A percentile compares a stretch with the other conserved stretches of the same genome.
These are phyloP conservation scores for Therioaphis trifolii DNA, from an alignment of 2,888 invertebrate genomes.

Conservation along the genomic window DNA sequence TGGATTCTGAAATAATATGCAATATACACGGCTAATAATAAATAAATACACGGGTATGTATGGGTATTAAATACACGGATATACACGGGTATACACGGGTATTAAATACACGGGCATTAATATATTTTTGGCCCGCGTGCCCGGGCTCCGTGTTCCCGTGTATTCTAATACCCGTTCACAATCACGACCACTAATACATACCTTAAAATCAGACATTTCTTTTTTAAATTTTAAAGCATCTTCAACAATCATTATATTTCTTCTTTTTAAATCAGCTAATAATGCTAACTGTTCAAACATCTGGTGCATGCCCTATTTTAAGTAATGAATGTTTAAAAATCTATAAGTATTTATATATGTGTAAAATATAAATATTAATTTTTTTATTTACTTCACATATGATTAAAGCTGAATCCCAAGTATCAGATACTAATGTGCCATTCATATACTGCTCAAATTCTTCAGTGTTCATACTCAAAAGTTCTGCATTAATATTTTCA, in stretches of 20 bases:
- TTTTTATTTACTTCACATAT: conserved; percentile 76
- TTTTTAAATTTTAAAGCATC: conserved; percentile 77
- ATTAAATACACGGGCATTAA: too few species aligned
- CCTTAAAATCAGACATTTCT: conserved; percentile 81
- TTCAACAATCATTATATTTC: conserved; percentile 75
- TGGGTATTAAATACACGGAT: neutral
- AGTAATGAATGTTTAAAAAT: conserved; percentile 65
- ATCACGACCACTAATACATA: conserved; percentile 67
- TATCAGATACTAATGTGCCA: conserved; percentile 86
- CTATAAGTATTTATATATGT: neutral
- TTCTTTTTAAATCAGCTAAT: conserved; percentile 76
- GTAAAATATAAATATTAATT: neutral
- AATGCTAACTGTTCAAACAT: conserved; percentile 82
- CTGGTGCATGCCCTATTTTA: conserved; percentile 78
- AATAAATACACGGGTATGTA: too few species aligned
- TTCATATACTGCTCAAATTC: conserved; percentile 96
- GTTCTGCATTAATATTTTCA: conserved; percentile 93
- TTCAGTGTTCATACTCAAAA: conserved; percentile 87
- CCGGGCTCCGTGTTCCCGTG: too few species aligned
- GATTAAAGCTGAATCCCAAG: conserved; percentile 83
- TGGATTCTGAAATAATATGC: too few species aligned
- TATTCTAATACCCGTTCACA: too few species aligned
- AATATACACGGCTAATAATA: too few species aligned
- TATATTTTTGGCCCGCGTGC: too few species aligned
- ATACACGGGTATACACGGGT: too few species aligned